These are phyloP conservation scores for Peromyscus maniculatus DNA, from an alignment of 2,113 vertebrate species.

Conservation along the genomic window DNA sequence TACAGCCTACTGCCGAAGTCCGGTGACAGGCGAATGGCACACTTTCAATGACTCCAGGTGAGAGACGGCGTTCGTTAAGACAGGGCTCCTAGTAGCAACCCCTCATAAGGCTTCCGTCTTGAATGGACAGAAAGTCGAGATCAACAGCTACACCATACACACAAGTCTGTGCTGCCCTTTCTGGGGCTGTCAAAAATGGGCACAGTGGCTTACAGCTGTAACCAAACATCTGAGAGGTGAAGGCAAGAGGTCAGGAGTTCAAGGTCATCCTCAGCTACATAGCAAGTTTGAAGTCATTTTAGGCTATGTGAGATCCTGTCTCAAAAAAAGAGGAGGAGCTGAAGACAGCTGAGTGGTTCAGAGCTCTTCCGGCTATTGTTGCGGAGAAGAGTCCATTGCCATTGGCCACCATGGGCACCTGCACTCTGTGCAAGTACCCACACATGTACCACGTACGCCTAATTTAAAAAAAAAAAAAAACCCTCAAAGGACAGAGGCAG, in stretches of 20 bases:
- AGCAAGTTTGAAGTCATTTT: background rate
- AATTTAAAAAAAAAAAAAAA: background rate
- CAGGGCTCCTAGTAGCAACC: background rate
- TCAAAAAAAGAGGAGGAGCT: background rate
- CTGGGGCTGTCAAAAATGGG: background rate
- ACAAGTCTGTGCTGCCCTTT: no score
- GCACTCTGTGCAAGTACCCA: background rate
- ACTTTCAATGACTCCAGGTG: constrained; percentile 97
- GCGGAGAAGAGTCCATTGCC: background rate
- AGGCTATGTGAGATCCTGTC: background rate
- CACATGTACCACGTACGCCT: background rate
- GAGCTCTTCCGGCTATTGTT: background rate
- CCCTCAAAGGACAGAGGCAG: no score
- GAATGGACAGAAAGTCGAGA: background rate
- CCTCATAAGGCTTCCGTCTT: background rate
- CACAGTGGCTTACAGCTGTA: background rate
- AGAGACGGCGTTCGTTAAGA: background rate
- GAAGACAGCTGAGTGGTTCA: background rate
- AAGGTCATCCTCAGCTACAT: background rate
- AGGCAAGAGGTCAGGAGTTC: background rate
- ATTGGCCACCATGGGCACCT: background rate
- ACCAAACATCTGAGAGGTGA: background rate
- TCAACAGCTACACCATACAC: background rate
- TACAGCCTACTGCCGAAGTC: constrained; percentile 96
- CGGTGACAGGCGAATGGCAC: constrained; percentile 94